Percentiles rank a stretch among this genome's conserved stretches.
These are phyloP conservation scores for Craterocephalus amniculus DNA, from an alignment of 2,797 vertebrate species.

Conservation along the genomic window DNA sequence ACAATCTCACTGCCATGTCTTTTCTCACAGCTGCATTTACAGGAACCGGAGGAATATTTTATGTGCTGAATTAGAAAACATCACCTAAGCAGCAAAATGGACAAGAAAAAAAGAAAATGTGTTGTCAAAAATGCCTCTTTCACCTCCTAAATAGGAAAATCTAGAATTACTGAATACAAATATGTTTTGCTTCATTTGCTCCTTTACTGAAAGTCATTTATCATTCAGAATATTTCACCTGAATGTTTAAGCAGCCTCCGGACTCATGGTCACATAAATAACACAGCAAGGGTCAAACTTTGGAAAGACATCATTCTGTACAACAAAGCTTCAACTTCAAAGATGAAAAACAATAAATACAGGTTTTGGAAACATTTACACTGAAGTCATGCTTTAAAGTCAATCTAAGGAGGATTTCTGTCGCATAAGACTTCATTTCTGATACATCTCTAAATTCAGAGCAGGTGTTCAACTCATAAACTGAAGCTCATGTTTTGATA, in stretches of 20 bases:
- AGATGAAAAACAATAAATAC: background rate
- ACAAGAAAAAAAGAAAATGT: background rate
- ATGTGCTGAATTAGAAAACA: background rate
- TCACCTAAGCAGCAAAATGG: background rate
- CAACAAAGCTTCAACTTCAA: slow-evolving; percentile 2
- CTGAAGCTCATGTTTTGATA: too few relatives aligned
- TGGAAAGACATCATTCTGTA: background rate
- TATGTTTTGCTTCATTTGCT: background rate
- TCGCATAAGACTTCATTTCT: background rate
- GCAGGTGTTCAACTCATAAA: background rate
- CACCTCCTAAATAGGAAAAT: background rate
- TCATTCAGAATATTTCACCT: background rate
- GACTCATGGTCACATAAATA: too few relatives aligned
- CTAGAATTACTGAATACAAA: background rate
- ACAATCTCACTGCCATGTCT: slow-evolving; percentile 7
- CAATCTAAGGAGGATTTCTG: background rate
- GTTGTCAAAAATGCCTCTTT: background rate
- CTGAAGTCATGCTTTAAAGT: too few relatives aligned
- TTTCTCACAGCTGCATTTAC: background rate
- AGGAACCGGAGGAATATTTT: background rate
- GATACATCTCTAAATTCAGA: background rate
- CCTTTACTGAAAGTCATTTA: too few relatives aligned
- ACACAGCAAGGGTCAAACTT: background rate
- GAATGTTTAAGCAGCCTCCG: too few relatives aligned
- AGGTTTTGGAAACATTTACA: too few relatives aligned